Conservation (phyloP, 2,113 vertebrate species). For the Gymnocephalus cernua region DNA sequence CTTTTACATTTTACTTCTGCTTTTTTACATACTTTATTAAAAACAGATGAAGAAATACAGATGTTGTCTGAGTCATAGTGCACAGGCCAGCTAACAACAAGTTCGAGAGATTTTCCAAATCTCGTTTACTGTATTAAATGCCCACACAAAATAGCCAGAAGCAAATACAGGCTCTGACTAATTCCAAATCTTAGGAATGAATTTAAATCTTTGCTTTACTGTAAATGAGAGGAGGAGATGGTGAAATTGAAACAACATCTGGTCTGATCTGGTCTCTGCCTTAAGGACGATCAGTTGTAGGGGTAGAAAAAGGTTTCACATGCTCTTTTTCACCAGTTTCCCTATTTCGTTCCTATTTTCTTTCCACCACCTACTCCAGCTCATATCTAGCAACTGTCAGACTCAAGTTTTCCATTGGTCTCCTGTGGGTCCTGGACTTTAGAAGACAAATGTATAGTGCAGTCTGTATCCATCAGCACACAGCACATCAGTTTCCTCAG, state of each 20-base stretch:
- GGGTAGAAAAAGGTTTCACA: conserved; percentile 25
- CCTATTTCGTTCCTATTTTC: conserved; percentile 16
- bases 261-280: not conserved
- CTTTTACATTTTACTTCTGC: not conserved
- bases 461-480: conserved; percentile 27
- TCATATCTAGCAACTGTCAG: conserved; percentile 46
- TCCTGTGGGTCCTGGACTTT: conserved; percentile 30
- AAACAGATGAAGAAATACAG: not conserved
- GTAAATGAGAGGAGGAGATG: not conserved
- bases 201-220: conserved; percentile 5
- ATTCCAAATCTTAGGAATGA: conserved; percentile 7
- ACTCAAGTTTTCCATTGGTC: conserved; percentile 59
- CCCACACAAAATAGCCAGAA: conserved; percentile 8
- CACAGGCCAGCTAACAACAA: conserved; percentile 15
- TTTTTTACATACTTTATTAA: not conserved
- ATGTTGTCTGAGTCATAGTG: conserved; percentile 24
- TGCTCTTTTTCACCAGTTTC: conserved; percentile 18
- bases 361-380: conserved; percentile 51
- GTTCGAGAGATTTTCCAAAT: conserved; percentile 11
- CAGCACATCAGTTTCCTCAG: conserved; percentile 8
- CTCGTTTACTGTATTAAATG: conserved; percentile 16
- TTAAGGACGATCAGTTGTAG: conserved; percentile 5
- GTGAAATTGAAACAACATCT: not conserved
- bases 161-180: conserved; percentile 35
- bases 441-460: conserved; percentile 15